Evolutionary conservation across 2,888 invertebrate genomes (phyloP), one percentile per base, ranked within the genome.

Genomic region (Drosophila emarginata): DNA sequence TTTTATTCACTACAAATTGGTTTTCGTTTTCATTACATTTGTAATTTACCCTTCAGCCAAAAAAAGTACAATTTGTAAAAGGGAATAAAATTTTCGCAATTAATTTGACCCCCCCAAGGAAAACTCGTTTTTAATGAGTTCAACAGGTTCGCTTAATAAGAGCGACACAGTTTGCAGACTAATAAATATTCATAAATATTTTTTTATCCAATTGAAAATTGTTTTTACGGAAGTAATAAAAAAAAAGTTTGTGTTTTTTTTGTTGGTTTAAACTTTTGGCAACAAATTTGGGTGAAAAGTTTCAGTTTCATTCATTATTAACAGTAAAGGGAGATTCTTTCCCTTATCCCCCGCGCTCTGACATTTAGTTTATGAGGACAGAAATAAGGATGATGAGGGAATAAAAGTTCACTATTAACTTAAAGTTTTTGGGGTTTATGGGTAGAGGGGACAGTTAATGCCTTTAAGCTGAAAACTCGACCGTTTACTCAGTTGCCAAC

Each of bases 121-220:
- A 61, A 71, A 61, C 57, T 67, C 64, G 68, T 28, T 58, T 67
- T 71, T 83, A 80, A 80, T 83, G 80, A 74, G 84, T 51, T 64
- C 86, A 83, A 83, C 82, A 86, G 87, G 86, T 83, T 72, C 12
- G 40, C 70, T 68, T 67, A 64, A 73, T 72, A 64, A 72, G 18
- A 60, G 65, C 71, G 65, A 68, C 63, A 78, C 63, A 76, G 65
- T 72, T 78, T 65, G 45, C 72, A 79, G 45, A 64, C 68, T 86
- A 80, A 82, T 83, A 85, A 80, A 82, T 82, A 86, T 75, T 75
- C 86, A 86, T 86, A 74, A 78, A 80, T 68, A 67, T 45, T 67
- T 32, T 26, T 12, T 15, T 39, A 53, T 37, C 39, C 59, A 14
- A 39, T 57, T 32, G 39, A 50, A 54, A n/a, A 36, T 54, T 18